These are phyloP conservation scores for Drosophila nannoptera DNA, from an alignment of 1,140 invertebrate genomes.

Conservation along the genomic window DNA sequence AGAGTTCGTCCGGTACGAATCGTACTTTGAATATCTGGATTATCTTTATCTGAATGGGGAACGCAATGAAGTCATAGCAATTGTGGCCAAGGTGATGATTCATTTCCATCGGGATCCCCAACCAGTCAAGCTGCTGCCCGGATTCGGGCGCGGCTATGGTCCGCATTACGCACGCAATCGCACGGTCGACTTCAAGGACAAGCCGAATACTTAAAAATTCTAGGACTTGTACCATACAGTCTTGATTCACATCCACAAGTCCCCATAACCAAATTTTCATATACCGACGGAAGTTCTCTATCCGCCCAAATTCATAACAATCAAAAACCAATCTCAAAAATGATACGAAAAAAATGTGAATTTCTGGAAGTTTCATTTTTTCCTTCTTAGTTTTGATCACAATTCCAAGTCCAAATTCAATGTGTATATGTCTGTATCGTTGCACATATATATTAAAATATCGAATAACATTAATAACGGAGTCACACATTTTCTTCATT, in stretches of 20 bases:
- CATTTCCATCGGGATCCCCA: slow-evolving; percentile 20
- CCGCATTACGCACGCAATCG: slow-evolving; percentile 9
- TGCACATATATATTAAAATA: background rate
- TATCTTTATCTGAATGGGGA: slow-evolving; percentile 28
- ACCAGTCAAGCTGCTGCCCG: slow-evolving; percentile 12
- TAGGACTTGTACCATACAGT: background rate
- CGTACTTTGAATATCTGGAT: slow-evolving; percentile 49
- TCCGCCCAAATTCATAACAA: background rate
- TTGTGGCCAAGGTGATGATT: slow-evolving; percentile 31
- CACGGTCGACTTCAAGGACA: background rate
- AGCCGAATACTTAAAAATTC: background rate
- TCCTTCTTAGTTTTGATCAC: too few species aligned
- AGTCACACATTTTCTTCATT: slow-evolving; percentile 38
- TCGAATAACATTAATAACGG: background rate
- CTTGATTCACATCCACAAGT: too few species aligned
- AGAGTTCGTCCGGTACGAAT: slow-evolving; percentile 32
- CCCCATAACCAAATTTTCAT: too few species aligned
- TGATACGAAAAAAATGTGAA: too few species aligned
- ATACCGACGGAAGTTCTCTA: too few species aligned
- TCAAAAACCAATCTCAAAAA: background rate
- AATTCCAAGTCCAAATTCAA: background rate
- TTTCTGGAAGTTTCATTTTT: too few species aligned
- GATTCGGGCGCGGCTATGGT: slow-evolving; percentile 18
- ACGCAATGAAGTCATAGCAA: slow-evolving; percentile 32
- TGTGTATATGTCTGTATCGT: background rate